phyloP scores from a whole-genome alignment of 2,888 invertebrate species.

The Sinodicranocentrus sp. region DNA sequence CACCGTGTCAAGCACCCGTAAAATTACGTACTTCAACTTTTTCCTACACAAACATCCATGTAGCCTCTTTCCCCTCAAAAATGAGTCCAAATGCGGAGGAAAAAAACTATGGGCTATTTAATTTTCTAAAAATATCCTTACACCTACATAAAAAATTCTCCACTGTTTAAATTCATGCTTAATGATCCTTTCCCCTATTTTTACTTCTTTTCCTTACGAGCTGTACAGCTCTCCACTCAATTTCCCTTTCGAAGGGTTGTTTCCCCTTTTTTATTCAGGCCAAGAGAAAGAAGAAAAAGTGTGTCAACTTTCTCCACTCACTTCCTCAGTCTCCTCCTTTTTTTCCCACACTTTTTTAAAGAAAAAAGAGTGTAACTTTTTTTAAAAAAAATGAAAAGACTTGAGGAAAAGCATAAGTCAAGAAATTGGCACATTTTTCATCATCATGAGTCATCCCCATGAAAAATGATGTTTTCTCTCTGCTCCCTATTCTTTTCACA shows the following conservation, averaged over 20 bases:
- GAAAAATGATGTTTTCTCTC: constrained; percentile 4
- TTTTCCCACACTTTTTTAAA: background rate
- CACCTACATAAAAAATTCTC: too few species aligned
- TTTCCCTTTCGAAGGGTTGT: too few species aligned
- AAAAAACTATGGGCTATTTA: too few species aligned
- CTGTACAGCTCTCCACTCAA: too few species aligned
- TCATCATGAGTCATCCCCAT: constrained; percentile 19
- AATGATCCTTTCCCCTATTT: background rate
- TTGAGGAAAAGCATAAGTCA: constrained; percentile 12
- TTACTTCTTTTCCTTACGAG: background rate
- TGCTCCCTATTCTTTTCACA: background rate
- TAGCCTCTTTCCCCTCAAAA: background rate
- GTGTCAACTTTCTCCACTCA: constrained; percentile 15
- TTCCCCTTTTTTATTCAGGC: too few species aligned
- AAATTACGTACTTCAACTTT: constrained; percentile 35
- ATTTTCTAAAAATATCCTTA: too few species aligned
- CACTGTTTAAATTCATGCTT: constrained; percentile 7
- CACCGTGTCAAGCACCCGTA: constrained; percentile 50
- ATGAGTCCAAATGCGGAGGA: background rate
- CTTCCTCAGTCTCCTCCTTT: background rate
- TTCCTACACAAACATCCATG: constrained; percentile 5
- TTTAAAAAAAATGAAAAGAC: background rate
- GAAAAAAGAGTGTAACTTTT: background rate
- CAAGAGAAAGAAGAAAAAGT: constrained; percentile 26
- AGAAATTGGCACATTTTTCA: constrained; percentile 41